Conservation (phyloP, 2,113 vertebrate species). For the Mustelus asterias region DNA sequence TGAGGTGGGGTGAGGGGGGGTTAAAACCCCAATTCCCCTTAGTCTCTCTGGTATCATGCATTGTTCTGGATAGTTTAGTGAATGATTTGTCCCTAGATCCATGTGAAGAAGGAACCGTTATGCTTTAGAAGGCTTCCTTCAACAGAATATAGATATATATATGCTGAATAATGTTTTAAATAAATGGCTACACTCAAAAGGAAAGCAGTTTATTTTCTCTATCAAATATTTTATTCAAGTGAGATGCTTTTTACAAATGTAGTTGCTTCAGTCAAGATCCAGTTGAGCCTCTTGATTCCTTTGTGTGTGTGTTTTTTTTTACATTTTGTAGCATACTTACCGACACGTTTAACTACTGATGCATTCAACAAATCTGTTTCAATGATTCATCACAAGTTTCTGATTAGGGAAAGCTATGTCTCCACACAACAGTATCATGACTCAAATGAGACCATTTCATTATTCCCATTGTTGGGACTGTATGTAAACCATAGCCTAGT, state of each 20-base stretch:
- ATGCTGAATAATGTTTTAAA: background rate
- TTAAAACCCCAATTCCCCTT: background rate
- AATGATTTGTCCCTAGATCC: background rate
- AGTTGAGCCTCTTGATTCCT: background rate
- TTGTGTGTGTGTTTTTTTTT: conserved; percentile 5
- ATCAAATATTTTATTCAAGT: background rate
- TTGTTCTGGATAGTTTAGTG: background rate
- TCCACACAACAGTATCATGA: background rate
- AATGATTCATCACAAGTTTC: background rate
- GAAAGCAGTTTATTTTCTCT: background rate
- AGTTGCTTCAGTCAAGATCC: background rate
- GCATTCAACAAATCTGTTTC: background rate
- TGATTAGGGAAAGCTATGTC: background rate
- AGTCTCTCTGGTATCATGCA: background rate
- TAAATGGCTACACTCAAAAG: background rate
- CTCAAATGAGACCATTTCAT: background rate
- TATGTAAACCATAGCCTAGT: background rate
- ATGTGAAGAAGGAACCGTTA: background rate
- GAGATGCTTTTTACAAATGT: background rate
- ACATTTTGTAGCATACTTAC: background rate
- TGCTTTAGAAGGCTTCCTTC: background rate
- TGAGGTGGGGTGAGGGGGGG: background rate
- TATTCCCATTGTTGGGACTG: background rate
- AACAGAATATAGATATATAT: background rate
- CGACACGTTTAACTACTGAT: background rate